Conservation (phyloP, 2,888 invertebrate species). For the Phania funesta region DNA sequence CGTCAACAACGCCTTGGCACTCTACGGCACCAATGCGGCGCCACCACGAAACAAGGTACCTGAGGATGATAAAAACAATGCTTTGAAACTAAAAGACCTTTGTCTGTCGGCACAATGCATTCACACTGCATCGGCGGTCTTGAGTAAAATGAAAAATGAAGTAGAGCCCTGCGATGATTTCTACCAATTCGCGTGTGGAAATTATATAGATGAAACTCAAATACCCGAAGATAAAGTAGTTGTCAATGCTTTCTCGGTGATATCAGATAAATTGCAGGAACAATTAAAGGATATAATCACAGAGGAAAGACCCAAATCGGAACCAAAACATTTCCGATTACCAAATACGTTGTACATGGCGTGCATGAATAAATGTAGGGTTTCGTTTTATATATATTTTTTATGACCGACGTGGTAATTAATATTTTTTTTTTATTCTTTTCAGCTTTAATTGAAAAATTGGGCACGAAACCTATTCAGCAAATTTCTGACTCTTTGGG, state of each 20-base stretch:
- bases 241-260: slow-evolving; percentile 80
- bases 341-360: slow-evolving; percentile 80
- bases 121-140: slow-evolving; percentile 85
- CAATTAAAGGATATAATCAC: slow-evolving; percentile 79
- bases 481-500: slow-evolving; percentile 89
- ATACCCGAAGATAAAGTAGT: slow-evolving; percentile 86
- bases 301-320: slow-evolving; percentile 75
- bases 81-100: slow-evolving; percentile 75
- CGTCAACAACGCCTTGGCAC: slow-evolving; percentile 72
- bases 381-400: not conserved
- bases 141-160: slow-evolving; percentile 84
- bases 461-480: slow-evolving; percentile 87
- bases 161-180: slow-evolving; percentile 90
- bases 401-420: no score
- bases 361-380: slow-evolving; percentile 81
- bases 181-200: slow-evolving; percentile 88
- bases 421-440: not conserved
- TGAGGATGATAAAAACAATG: slow-evolving; percentile 53
- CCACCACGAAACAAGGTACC: slow-evolving; percentile 72
- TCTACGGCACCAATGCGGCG: slow-evolving; percentile 71
- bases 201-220: slow-evolving; percentile 84
- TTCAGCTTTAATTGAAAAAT: slow-evolving; percentile 88
- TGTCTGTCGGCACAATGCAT: slow-evolving; percentile 90
- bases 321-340: slow-evolving; percentile 79
- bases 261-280: slow-evolving; percentile 80